A percentile compares a stretch with the other conserved stretches of the same genome.
Conservation (phyloP, 2,797 vertebrate species). For the Schizothorax lantsangensis region DNA sequence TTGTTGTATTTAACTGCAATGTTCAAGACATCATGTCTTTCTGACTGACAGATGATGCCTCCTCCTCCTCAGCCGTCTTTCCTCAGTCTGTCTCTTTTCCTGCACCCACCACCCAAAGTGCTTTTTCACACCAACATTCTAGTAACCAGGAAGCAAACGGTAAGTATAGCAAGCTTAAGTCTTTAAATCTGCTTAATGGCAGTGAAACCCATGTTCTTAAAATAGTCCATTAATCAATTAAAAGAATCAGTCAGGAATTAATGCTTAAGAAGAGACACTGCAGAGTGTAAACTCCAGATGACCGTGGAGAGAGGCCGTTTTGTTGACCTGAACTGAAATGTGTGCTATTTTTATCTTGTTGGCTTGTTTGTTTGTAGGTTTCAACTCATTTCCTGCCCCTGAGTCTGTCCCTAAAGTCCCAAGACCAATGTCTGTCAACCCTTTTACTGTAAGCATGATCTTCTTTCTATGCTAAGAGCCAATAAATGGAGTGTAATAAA, state of each 20-base stretch:
- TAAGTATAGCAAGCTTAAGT: constrained; percentile 51
- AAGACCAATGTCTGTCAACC: constrained; percentile 82
- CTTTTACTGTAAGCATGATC: constrained; percentile 79
- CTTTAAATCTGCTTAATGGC: constrained; percentile 22
- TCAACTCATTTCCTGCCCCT: constrained; percentile 73
- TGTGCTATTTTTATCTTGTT: constrained; percentile 13
- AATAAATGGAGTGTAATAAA: background rate
- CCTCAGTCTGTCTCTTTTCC: constrained; percentile 75
- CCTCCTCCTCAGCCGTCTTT: constrained; percentile 73
- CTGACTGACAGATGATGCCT: constrained; percentile 72
- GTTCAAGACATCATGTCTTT: background rate
- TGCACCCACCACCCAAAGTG: constrained; percentile 72
- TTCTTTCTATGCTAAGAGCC: constrained; percentile 15
- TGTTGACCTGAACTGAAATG: background rate
- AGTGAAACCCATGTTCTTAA: background rate
- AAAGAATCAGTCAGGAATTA: constrained; percentile 6
- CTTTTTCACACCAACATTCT: constrained; percentile 74
- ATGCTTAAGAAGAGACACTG: background rate
- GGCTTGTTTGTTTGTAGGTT: constrained; percentile 67
- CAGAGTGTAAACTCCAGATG: background rate
- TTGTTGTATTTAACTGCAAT: background rate
- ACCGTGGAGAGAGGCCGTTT: background rate
- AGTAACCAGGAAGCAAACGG: constrained; percentile 78
- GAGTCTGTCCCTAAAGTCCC: constrained; percentile 78
- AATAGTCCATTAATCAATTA: constrained; percentile 30